These are phyloP conservation scores for Druceiella hillmani DNA, from an alignment of 2,888 invertebrate genomes.

Conservation along the genomic window DNA sequence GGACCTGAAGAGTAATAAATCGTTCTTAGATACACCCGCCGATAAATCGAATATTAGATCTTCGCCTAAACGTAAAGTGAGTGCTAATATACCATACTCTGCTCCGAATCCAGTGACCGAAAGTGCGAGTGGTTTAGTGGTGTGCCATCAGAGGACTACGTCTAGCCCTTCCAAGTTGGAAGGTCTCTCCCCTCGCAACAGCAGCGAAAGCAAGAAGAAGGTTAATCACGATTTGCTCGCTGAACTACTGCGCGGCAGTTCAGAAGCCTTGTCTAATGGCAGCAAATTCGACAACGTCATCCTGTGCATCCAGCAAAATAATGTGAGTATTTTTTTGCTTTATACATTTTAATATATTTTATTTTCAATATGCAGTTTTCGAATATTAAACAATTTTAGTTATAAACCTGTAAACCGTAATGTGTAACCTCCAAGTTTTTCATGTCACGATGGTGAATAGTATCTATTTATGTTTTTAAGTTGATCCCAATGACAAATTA, in stretches of 20 bases:
- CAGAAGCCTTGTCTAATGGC: slow-evolving; percentile 66
- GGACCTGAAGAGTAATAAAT: no score
- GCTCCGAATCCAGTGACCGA: slow-evolving; percentile 34
- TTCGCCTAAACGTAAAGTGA: slow-evolving; percentile 57
- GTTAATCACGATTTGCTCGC: slow-evolving; percentile 63
- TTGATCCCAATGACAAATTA: no score
- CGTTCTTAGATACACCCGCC: no score
- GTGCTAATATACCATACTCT: slow-evolving; percentile 51
- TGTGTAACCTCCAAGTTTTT: no score
- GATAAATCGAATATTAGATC: slow-evolving; percentile 3
- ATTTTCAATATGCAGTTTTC: slow-evolving; percentile 7
- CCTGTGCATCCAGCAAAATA: slow-evolving; percentile 46
- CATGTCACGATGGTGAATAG: no score
- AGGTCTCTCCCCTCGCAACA: slow-evolving; percentile 44
- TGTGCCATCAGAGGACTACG: slow-evolving; percentile 68
- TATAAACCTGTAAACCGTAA: no score
- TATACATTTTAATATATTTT: background rate
- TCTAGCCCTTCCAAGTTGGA: slow-evolving; percentile 76
- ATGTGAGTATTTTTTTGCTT: slow-evolving; percentile 36
- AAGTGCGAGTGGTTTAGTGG: slow-evolving; percentile 40
- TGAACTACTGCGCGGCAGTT: slow-evolving; percentile 72
- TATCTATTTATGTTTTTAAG: no score
- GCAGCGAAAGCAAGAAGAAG: slow-evolving; percentile 20
- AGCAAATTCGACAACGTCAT: slow-evolving; percentile 49
- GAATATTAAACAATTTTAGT: slow-evolving; percentile 4